Evolutionary conservation across 2,113 vertebrate species (phyloP).

Genomic region (Tachycineta bicolor): DNA sequence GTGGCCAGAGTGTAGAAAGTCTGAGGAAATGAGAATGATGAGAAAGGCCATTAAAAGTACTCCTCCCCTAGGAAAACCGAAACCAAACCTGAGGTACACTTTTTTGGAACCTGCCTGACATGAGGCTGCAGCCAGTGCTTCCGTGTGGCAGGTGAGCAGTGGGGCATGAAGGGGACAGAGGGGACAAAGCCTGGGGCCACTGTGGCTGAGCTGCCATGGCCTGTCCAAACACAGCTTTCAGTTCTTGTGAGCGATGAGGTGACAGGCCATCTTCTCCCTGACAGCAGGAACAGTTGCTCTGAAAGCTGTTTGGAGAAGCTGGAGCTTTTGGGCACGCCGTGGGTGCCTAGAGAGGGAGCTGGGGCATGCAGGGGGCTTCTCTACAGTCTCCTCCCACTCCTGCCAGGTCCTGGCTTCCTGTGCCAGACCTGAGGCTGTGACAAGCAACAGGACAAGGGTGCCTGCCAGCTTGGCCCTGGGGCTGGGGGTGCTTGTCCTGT

Average conservation of each 20-base stretch:
- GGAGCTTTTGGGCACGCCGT: rapidly evolving
- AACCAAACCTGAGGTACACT: not conserved
- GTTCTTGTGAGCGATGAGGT: not conserved
- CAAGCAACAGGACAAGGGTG: not conserved
- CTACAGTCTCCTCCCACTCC: not conserved
- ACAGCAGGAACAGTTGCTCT: not conserved
- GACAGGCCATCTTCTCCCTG: not conserved
- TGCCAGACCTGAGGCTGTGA: rapidly evolving
- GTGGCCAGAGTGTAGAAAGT: not conserved
- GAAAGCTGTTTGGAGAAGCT: not conserved
- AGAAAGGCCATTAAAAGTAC: not conserved
- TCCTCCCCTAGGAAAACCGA: not conserved
- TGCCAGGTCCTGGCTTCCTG: not conserved
- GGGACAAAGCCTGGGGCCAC: not conserved
- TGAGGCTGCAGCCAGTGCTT: not conserved
- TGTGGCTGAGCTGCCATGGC: rapidly evolving
- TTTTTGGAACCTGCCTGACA: not conserved
- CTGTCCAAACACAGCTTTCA: not conserved
- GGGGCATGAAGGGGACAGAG: not conserved
- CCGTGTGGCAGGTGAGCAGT: not conserved
- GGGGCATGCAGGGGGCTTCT: not conserved
- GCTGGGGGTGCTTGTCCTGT: not conserved
- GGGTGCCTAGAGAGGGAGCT: not conserved
- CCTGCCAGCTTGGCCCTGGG: not conserved
- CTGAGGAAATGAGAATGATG: not conserved